Conservation (phyloP, 2,113 vertebrate genomes). For the Phrynosoma blainvillii region DNA sequence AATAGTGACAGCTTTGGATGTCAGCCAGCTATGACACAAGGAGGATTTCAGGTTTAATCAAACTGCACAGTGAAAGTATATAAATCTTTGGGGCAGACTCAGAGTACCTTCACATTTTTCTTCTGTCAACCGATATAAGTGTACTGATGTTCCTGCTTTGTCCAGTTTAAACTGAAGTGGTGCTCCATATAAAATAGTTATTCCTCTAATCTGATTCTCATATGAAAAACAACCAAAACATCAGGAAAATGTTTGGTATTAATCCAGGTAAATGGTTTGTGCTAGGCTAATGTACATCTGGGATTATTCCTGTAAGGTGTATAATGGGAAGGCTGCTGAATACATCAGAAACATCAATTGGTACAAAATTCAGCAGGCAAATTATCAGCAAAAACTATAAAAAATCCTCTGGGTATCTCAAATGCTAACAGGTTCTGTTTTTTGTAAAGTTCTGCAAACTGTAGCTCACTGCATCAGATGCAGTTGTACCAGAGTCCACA, state of each 20-base stretch:
- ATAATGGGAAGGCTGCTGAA: background rate
- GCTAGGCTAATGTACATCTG: background rate
- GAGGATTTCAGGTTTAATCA: constrained; percentile 25
- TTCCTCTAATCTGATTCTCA: background rate
- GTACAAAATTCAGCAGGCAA: background rate
- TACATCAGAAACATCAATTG: background rate
- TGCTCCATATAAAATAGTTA: background rate
- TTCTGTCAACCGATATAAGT: background rate
- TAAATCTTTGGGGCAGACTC: background rate
- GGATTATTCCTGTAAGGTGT: background rate
- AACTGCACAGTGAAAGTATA: background rate
- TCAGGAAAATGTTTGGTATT: background rate
- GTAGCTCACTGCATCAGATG: too few relatives aligned
- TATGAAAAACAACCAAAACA: background rate
- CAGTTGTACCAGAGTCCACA: background rate
- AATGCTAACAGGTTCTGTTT: too few relatives aligned
- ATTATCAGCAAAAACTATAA: background rate
- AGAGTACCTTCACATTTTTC: background rate
- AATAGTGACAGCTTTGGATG: constrained; percentile 9
- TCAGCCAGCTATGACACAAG: constrained; percentile 11
- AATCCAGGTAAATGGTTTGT: background rate
- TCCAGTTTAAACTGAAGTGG: background rate
- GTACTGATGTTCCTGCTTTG: background rate
- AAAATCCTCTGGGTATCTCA: too few relatives aligned
- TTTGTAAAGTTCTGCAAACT: too few relatives aligned